Conservation (phyloP, 1,140 invertebrate species). For the Macrosteles quadrilineatus region DNA sequence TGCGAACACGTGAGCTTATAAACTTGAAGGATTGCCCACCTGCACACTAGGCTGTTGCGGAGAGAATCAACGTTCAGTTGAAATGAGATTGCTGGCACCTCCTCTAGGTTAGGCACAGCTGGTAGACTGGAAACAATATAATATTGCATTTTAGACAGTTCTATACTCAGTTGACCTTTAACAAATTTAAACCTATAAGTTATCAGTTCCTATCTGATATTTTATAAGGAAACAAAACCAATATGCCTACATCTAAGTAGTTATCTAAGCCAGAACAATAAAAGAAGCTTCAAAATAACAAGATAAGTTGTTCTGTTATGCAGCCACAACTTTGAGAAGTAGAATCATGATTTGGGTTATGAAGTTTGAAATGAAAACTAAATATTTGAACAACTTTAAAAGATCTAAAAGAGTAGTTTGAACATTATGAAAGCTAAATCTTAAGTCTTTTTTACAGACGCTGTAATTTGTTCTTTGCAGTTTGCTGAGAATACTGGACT, state of each 20-base stretch:
- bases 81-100: conserved; percentile 40
- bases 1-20: no score
- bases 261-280: background rate
- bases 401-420: no score
- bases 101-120: conserved; percentile 39
- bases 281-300: background rate
- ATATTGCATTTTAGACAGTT: background rate
- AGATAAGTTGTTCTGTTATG: background rate
- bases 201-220: background rate
- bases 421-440: no score
- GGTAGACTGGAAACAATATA: conserved; percentile 30
- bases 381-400: no score
- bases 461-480: no score
- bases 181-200: background rate
- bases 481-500: no score
- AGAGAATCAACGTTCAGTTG: conserved; percentile 32
- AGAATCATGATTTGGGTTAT: no score
- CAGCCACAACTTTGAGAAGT: no score
- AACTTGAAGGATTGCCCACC: no score
- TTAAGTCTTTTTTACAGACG: no score
- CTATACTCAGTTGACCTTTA: background rate
- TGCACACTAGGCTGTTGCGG: conserved; percentile 1
- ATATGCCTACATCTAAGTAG: background rate
- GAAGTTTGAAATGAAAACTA: no score
- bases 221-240: background rate